Percentiles rank a stretch among this genome's conserved stretches.
phyloP scores from a whole-genome alignment of 53 echinoderm and acorn worm species.

The Arbacia lixula region DNA sequence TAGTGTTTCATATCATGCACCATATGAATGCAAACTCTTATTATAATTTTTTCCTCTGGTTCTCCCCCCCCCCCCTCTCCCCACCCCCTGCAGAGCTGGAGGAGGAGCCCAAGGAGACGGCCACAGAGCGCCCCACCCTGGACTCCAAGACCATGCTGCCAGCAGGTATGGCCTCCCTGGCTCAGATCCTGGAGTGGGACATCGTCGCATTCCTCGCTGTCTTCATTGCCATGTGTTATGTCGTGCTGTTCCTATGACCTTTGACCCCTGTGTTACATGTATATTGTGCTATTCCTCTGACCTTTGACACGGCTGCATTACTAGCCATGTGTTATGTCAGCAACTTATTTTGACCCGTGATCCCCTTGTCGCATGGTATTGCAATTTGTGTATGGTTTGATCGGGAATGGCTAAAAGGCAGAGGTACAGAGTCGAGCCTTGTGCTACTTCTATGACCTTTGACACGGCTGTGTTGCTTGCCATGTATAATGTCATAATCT shows the following conservation, averaged over 20 bases:
- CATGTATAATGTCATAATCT: no score
- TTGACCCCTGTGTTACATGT: no score
- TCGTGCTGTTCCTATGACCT: conserved; percentile 62
- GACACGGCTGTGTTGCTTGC: no score
- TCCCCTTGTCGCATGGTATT: no score
- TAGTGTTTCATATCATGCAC: neutral
- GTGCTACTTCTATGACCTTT: no score
- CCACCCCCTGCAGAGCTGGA: conserved; percentile 46
- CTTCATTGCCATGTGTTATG: conserved; percentile 88
- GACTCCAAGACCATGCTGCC: conserved; percentile 43
- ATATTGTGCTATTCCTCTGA: no score
- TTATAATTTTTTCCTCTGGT: neutral
- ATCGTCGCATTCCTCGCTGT: conserved; percentile 81
- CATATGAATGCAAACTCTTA: neutral
- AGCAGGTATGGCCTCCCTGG: conserved; percentile 88
- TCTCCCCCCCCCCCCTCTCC: neutral
- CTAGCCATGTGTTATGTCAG: no score
- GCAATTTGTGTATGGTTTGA: no score
- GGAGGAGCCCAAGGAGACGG: conserved; percentile 46
- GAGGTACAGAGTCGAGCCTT: no score
- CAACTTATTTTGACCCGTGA: no score
- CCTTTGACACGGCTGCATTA: no score
- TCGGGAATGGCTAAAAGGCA: no score
- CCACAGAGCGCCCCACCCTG: conserved; percentile 36
- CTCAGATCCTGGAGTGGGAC: conserved; percentile 90